Percentiles rank a stretch among this genome's conserved stretches.
phyloP scores from a whole-genome alignment of 2,888 invertebrate species.

The Griposia aprilina region DNA sequence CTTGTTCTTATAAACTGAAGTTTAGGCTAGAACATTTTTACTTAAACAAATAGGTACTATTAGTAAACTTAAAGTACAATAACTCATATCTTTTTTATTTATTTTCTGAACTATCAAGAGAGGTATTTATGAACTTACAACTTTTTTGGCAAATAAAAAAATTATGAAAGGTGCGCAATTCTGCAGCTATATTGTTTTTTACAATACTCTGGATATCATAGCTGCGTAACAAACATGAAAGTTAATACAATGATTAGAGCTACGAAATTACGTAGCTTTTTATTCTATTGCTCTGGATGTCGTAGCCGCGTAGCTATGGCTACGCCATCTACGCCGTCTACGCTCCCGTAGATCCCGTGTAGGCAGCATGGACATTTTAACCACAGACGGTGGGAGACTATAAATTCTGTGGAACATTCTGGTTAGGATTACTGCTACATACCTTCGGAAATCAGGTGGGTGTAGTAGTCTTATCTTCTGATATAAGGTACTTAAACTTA shows the following conservation, averaged over 20 bases:
- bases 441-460: neutral
- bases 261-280: slow-evolving; percentile 33
- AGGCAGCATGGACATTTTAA: neutral
- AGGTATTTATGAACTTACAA: neutral
- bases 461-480: neutral
- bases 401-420: slow-evolving; percentile 5
- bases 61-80: neutral
- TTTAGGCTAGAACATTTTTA: neutral
- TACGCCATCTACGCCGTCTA: slow-evolving; percentile 48
- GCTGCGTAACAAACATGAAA: slow-evolving; percentile 18
- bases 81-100: neutral
- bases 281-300: slow-evolving; percentile 27
- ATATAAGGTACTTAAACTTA: neutral
- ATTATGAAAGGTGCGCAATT: neutral
- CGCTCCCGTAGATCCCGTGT: slow-evolving; percentile 45
- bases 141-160: neutral
- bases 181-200: neutral
- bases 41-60: neutral
- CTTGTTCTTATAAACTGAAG: neutral
- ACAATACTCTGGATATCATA: neutral
- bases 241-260: slow-evolving; percentile 3
- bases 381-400: neutral
- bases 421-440: neutral
- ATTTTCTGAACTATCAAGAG: neutral
- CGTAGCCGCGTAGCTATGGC: slow-evolving; percentile 44